Conservation (phyloP, 2,113 vertebrate species). For the Vulpes ferrilata region DNA sequence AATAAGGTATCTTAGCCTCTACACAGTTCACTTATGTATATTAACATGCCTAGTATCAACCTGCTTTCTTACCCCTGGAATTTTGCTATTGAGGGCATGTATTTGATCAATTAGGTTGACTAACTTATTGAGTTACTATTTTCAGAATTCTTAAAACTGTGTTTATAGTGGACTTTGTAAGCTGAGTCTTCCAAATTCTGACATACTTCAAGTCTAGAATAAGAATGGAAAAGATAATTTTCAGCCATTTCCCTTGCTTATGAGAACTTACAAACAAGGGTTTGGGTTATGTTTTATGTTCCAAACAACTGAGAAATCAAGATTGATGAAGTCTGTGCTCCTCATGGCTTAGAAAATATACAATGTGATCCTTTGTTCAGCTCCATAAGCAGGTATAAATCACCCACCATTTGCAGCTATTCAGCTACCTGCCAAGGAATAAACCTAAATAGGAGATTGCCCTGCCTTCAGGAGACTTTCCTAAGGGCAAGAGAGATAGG, state of each 20-base stretch:
- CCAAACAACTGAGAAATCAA: constrained; percentile 60
- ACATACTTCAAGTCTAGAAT: background rate
- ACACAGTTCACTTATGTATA: constrained; percentile 11
- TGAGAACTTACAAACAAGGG: background rate
- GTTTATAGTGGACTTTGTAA: background rate
- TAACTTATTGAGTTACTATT: constrained; percentile 33
- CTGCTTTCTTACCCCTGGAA: background rate
- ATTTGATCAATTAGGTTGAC: constrained; percentile 48
- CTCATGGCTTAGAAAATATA: constrained; percentile 36
- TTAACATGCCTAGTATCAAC: background rate
- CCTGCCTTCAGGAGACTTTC: background rate
- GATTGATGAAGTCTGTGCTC: background rate
- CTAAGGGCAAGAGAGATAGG: background rate
- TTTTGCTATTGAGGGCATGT: constrained; percentile 34
- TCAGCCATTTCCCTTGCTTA: background rate
- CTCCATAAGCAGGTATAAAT: background rate
- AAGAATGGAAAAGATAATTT: constrained; percentile 5
- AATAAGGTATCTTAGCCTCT: background rate
- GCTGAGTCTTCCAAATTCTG: background rate
- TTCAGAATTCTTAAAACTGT: constrained; percentile 38
- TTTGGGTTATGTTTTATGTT: constrained; percentile 24
- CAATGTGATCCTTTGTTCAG: background rate
- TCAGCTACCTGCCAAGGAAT: background rate
- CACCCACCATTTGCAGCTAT: background rate
- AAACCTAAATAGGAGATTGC: background rate